Conservation (phyloP, 2,888 invertebrate species). For the Baccha elongata region DNA sequence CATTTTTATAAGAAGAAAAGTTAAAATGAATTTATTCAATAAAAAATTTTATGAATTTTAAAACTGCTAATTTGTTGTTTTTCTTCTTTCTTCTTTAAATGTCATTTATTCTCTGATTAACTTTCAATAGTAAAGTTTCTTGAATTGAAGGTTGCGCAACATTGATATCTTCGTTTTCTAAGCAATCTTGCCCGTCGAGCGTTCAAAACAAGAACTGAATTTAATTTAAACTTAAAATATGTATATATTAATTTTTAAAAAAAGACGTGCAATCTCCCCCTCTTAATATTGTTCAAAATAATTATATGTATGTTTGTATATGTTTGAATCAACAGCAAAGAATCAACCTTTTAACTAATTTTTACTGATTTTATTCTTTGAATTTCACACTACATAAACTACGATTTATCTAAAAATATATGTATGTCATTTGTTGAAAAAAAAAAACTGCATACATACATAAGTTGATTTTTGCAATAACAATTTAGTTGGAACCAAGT, state of each 20-base stretch:
- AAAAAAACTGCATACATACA: too few relatives aligned
- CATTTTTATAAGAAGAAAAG: too few relatives aligned
- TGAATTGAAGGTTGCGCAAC: background rate
- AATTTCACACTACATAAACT: too few relatives aligned
- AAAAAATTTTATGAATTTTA: background rate
- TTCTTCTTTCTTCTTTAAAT: background rate
- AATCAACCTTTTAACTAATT: too few relatives aligned
- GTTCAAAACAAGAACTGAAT: conserved; percentile 27
- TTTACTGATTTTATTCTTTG: too few relatives aligned
- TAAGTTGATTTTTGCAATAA: too few relatives aligned
- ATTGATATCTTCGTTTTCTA: background rate
- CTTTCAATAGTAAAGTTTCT: background rate
- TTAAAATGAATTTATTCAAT: background rate
- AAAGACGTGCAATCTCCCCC: conserved; percentile 29
- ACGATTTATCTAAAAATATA: too few relatives aligned
- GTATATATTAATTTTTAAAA: background rate
- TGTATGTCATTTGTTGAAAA: too few relatives aligned
- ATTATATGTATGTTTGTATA: too few relatives aligned
- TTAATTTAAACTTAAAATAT: background rate
- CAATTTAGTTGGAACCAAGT: too few relatives aligned
- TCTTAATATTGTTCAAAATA: too few relatives aligned
- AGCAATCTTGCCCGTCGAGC: conserved; percentile 8
- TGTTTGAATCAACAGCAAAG: too few relatives aligned
- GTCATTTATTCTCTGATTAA: background rate
- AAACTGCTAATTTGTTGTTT: background rate